Evolutionary conservation across 2,888 invertebrate genomes (phyloP), one percentile per base, ranked within the genome.

Genomic region (Eristalinus sepulchralis): DNA sequence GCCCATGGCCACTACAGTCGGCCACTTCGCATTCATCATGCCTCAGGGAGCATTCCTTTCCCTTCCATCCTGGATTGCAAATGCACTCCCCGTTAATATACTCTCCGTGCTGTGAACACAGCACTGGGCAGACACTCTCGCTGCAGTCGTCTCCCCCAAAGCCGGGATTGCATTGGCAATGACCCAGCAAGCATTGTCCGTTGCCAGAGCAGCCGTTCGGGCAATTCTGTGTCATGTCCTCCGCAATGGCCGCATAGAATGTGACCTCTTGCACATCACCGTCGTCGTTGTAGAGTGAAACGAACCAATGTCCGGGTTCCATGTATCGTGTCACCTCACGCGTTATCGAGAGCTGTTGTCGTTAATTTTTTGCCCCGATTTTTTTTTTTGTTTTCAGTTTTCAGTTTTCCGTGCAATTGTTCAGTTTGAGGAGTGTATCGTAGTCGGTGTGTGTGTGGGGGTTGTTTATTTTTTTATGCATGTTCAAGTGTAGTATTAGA

Each of bases 41-140:
- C 57, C 98, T 95, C 89, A 99, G 93, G 62, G 97, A 97, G 92
- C 99, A 99, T 93, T 99, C 99, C 90, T 97, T 97, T 89, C 99
- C 99, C 93, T 98, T 99, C 98, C 98, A 99, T 63, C 98, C 98
- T 2, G 97, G 97, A 93, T 98, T 98, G 93, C 99, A 99, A 90
- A 97, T 97, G 92, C 99, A 99, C 92, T 97, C 97, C 55, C 99
- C 99, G 90, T 98, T 97, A 89, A 97, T 97, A 93, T 99, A 99
- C 91, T 98, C 97, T 39, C 99, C 99, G 88, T 98, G 96, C 91
- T 98, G 98, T 91, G 97, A 98, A 94, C 99, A 99, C 71, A 99
- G 93, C 3, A 98, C 97, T 67, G 99, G 99, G 91, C 99, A 99
- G 53, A 98, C 97, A 97, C 99, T 98, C 93, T 98, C 97, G 92